Conservation (phyloP, 2,797 vertebrate genomes). For the Pempheris klunzingeri region DNA sequence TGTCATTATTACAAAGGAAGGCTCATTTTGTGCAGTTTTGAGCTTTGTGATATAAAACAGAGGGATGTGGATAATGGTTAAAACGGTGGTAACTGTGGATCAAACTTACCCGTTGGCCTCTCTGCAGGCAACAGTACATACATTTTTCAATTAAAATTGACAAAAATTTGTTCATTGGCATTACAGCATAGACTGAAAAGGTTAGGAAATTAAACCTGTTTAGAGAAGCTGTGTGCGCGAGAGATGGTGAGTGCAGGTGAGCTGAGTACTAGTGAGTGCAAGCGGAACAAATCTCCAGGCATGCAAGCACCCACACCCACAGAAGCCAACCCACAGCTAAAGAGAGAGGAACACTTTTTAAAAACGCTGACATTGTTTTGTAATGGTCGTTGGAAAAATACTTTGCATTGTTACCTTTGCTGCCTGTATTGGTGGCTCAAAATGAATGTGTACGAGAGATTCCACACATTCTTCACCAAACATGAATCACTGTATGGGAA, state of each 20-base stretch:
- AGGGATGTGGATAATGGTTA: not conserved
- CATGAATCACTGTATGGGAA: conserved; percentile 51
- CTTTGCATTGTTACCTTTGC: conserved; percentile 49
- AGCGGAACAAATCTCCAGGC: conserved; percentile 47
- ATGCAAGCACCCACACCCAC: conserved; percentile 56
- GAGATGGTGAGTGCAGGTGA: conserved; percentile 41
- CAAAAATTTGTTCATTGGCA: not conserved
- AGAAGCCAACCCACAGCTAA: conserved; percentile 32
- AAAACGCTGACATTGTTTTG: conserved; percentile 50
- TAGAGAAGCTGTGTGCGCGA: not conserved
- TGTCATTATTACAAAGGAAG: not conserved
- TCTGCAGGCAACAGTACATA: conserved; percentile 6
- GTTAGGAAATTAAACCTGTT: conserved; percentile 11
- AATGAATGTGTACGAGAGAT: conserved; percentile 49
- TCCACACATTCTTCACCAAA: conserved; percentile 60
- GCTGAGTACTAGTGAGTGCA: conserved; percentile 21
- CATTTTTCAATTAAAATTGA: not conserved
- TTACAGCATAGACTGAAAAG: not conserved
- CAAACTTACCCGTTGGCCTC: conserved; percentile 11
- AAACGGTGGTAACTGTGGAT: conserved; percentile 1
- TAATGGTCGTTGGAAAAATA: too few relatives aligned
- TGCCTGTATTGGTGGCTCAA: conserved; percentile 23
- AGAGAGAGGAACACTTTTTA: conserved; percentile 1
- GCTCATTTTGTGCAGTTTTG: not conserved
- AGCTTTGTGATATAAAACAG: not conserved